Evolutionary conservation across 2,888 invertebrate genomes (phyloP).

Genomic region (Epirrita christyi): DNA sequence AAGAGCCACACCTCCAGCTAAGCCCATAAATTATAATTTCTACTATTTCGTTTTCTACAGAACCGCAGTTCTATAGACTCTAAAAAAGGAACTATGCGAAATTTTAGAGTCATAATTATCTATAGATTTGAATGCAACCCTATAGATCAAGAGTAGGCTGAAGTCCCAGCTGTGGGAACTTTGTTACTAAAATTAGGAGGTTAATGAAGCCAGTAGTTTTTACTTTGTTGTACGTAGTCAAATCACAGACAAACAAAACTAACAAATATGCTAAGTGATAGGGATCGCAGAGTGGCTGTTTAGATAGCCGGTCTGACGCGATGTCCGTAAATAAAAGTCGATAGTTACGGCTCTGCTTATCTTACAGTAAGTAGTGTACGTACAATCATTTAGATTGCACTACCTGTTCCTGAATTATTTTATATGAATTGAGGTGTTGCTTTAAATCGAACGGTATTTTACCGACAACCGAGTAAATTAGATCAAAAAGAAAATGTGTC

Average conservation of each 20-base stretch:
- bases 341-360: slow-evolving; percentile 9
- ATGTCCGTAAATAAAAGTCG: slow-evolving; percentile 26
- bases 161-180: too few relatives aligned
- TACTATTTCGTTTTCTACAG: neutral
- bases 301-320: slow-evolving; percentile 18
- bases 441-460: neutral
- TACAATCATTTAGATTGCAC: slow-evolving; percentile 8
- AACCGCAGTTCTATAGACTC: neutral
- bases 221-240: too few relatives aligned
- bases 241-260: too few relatives aligned
- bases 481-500: too few relatives aligned
- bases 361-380: neutral
- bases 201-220: too few relatives aligned
- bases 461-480: neutral
- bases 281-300: slow-evolving; percentile 15
- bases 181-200: too few relatives aligned
- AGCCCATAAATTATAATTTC: slow-evolving; percentile 11
- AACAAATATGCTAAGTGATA: too few relatives aligned
- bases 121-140: too few relatives aligned
- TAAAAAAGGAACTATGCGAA: neutral
- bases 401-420: neutral
- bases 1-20: neutral
- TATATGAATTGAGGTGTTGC: neutral
- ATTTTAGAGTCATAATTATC: neutral
- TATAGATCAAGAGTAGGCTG: neutral